phyloP scores from a whole-genome alignment of 2,113 vertebrate species.

The Puffinus mauretanicus region DNA sequence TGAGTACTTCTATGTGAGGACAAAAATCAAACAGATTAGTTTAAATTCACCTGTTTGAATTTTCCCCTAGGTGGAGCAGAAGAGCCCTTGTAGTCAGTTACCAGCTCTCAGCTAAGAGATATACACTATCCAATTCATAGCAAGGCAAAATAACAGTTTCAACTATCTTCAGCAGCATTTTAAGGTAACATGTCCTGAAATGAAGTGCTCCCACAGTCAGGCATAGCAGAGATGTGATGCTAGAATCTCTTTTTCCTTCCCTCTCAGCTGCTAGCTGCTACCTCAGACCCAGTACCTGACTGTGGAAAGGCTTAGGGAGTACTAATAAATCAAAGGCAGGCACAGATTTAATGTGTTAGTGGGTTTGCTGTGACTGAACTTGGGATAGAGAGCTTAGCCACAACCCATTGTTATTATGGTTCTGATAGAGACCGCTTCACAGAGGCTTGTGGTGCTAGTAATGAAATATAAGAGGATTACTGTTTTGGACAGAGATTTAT shows the following conservation, averaged over 20 bases:
- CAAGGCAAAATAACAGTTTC: constrained; percentile 13
- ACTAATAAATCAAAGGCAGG: constrained; percentile 37
- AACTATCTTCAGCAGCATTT: neutral
- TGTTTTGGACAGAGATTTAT: constrained; percentile 52
- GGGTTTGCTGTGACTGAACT: constrained; percentile 26
- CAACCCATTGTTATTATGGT: constrained; percentile 11
- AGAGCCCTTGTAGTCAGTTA: neutral
- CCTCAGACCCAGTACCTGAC: neutral
- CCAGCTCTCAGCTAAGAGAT: neutral
- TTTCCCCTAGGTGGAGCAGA: neutral
- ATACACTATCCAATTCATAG: neutral
- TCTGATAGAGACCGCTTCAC: constrained; percentile 26
- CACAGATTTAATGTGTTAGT: constrained; percentile 13
- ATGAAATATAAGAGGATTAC: constrained; percentile 60
- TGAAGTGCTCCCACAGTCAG: neutral
- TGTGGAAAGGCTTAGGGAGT: neutral
- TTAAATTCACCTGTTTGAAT: neutral
- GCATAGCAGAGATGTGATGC: neutral
- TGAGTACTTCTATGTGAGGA: neutral
- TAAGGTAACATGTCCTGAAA: constrained; percentile 6
- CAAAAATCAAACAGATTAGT: neutral
- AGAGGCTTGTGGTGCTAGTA: constrained; percentile 8
- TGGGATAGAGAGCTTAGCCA: constrained; percentile 32
- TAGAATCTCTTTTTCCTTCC: neutral
- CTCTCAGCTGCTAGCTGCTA: neutral